Base-by-base conservation (phyloP, 35 echinoderm and acorn worm species). In the Diadema setosum region DNA sequence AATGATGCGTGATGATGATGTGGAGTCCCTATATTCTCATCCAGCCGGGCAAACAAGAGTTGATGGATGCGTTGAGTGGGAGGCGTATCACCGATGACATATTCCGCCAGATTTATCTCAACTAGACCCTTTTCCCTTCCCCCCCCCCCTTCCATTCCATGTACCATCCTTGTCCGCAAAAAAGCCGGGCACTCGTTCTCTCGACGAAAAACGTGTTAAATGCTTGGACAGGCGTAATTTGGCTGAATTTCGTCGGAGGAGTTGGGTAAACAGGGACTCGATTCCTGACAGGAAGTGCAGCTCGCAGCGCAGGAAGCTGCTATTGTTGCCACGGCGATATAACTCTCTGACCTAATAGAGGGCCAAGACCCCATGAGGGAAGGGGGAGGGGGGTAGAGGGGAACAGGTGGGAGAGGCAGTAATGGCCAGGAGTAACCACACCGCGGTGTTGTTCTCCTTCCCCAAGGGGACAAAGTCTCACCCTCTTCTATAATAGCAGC, bases 1-100 rank as follows among this genome's bases (percentile, higher is more conserved):
- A 78, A 78, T 78, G 73, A 78, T 44, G 73, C 73, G 73, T 78
- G 73, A 78, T 78, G 73, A 78, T 78, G 73, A 78, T 78, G 44
- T 36, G 2, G 24, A 78, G 44, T 34, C n/a, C n/a, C n/a, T n/a
- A n/a, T 78, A 26, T 78, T 78, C 73, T 44, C 73, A 25, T 35
- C 35, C 37, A 78, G n/a, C 73, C 35, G 44, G 73, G 73, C 73
- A 78, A 78, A 78, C 73, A 78, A 78, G 63, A 78, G 23, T 78
- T 78, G 73, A 78, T 78, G 39, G 73, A 78, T 78, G 40, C 73
- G 73, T 14, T 9, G 20, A 44, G 73, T 41, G 40, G 37, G 40
- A 78, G 73, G 73, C 6, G 37, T 6, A 16, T 26, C 39, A 8
- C 18, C 37, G 73, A 78, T 78, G 73, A 78, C 73, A 78, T 44